These are phyloP conservation scores for Eudorcas thomsonii DNA, from an alignment of 2,113 vertebrate species.

Conservation along the genomic window DNA sequence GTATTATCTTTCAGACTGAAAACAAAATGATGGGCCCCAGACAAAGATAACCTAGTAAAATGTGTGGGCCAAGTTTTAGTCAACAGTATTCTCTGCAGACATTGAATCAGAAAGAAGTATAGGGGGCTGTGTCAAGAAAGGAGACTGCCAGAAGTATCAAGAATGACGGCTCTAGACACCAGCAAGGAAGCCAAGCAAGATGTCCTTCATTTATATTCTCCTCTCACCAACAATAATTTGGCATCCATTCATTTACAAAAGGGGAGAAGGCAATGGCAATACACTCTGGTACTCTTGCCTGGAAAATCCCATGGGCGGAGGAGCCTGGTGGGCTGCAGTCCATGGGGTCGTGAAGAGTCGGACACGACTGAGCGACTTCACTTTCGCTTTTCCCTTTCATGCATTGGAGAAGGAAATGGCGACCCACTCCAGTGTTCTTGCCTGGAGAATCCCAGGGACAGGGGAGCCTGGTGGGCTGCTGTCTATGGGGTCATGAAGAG, in stretches of 20 bases:
- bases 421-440: too few species aligned
- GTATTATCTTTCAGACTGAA: slow-evolving; percentile 45
- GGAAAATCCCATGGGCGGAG: not conserved
- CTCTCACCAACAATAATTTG: not conserved
- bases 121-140: not conserved
- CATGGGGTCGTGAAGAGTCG: too few species aligned
- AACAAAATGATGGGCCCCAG: slow-evolving; percentile 25
- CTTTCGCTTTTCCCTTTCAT: too few species aligned
- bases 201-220: not conserved
- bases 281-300: not conserved
- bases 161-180: not conserved
- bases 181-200: not conserved
- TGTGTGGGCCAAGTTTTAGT: not conserved
- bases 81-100: not conserved
- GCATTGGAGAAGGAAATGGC: too few species aligned
- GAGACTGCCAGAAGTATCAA: not conserved
- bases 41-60: not conserved
- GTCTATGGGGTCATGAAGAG: not conserved
- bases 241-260: not conserved
- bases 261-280: not conserved
- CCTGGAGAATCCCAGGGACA: too few species aligned
- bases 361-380: too few species aligned
- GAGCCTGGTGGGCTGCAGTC: not conserved
- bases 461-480: not conserved
- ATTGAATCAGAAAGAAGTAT: not conserved